A percentile compares a stretch with the other conserved stretches of the same genome.
Conservation (phyloP, 2,888 invertebrate genomes). For the Hydroisotoma schaefferi region DNA sequence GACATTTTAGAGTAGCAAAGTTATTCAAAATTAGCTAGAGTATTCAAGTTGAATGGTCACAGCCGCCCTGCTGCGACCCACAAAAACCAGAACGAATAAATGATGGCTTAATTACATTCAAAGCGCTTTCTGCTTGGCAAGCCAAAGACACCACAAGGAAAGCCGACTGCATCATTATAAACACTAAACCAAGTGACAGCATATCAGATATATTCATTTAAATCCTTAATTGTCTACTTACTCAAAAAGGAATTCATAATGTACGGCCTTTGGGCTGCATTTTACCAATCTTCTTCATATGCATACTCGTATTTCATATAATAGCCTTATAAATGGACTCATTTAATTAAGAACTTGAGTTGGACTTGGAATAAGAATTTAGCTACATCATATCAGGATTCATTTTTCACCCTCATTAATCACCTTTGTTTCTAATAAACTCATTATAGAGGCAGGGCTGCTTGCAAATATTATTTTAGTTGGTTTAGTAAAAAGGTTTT, state of each 20-base stretch:
- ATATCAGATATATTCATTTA: neutral
- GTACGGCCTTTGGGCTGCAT: constrained; percentile 1
- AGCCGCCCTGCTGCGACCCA: constrained; percentile 44
- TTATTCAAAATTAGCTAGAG: constrained; percentile 48
- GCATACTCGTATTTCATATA: neutral
- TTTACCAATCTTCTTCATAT: too few relatives aligned
- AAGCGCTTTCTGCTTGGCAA: neutral
- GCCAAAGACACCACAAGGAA: neutral
- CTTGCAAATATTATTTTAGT: too few relatives aligned
- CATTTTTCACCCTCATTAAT: too few relatives aligned
- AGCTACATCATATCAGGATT: too few relatives aligned
- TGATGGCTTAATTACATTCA: constrained; percentile 48
- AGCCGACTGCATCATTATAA: constrained; percentile 2
- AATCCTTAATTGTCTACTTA: constrained; percentile 5
- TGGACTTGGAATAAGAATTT: too few relatives aligned
- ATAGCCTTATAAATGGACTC: neutral
- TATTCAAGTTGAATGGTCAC: constrained; percentile 41
- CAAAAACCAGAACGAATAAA: constrained; percentile 49
- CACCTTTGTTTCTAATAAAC: too few relatives aligned
- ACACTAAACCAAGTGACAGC: neutral
- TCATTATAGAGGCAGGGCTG: too few relatives aligned
- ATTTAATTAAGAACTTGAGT: neutral
- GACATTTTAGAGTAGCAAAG: constrained; percentile 35
- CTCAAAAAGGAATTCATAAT: too few relatives aligned
- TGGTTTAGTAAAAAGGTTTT: too few relatives aligned